Conservation (phyloP, 2,797 vertebrate genomes). For the Cuculus canorus region DNA sequence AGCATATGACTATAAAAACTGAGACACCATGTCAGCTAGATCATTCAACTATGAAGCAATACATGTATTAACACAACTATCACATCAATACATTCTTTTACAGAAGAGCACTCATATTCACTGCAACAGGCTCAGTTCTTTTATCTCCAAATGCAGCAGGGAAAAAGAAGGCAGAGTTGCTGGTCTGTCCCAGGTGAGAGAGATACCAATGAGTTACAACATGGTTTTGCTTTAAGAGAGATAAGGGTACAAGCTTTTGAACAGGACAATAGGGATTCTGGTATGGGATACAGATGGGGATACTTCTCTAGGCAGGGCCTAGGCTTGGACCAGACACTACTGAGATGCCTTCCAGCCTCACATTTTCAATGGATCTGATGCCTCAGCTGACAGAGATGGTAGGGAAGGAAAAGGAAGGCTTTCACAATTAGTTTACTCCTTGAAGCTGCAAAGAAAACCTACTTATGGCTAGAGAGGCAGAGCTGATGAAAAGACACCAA, state of each 20-base stretch:
- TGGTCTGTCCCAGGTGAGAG: neutral
- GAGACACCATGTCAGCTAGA: neutral
- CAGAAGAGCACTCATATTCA: neutral
- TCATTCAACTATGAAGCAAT: neutral
- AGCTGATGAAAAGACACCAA: neutral
- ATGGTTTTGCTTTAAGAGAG: neutral
- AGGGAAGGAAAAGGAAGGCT: neutral
- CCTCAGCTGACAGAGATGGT: neutral
- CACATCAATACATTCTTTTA: neutral
- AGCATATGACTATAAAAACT: neutral
- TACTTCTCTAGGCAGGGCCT: neutral
- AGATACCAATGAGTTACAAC: neutral
- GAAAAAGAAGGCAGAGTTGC: neutral
- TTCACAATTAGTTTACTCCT: neutral
- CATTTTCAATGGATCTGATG: neutral
- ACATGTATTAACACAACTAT: neutral
- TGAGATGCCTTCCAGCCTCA: neutral
- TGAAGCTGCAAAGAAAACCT: neutral
- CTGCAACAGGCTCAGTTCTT: neutral
- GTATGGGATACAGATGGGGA: too few species aligned
- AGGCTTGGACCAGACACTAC: neutral
- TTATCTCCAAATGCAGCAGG: neutral
- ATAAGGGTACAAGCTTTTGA: fast-evolving
- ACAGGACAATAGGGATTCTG: neutral
- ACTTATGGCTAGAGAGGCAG: neutral